Base-by-base conservation (phyloP, 2,797 vertebrate species). In the Pseudomugil tenellus region DNA sequence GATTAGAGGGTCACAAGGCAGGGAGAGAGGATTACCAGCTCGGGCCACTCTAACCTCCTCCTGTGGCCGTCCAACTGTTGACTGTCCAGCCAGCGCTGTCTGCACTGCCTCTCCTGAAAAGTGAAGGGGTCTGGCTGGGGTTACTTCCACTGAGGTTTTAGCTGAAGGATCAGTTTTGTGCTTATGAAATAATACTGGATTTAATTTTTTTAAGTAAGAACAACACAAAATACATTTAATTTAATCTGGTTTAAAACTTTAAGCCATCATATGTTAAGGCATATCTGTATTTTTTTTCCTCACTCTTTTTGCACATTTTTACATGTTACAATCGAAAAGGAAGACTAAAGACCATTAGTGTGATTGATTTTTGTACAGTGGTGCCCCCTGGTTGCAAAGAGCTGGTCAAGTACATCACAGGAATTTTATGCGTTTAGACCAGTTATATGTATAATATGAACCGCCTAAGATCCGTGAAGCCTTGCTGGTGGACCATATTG, bases 1-100 rank as follows among this genome's bases (percentile, higher is more conserved):
- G 95, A 96, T 96, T 96, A 96, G 89, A 91, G 87, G 86, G 92
- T 94, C 95, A 95, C 90, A 93, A 93, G 94, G 92, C 91, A 94
- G 83, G 84, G 89, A 93, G 91, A 93, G 86, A 84, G 89, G 95
- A 95, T 96, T 96, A 92, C 9, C 90, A 84, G 89, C 86, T 87
- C 80, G 71, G 73, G 76, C 64, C 71, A 52, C 53, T 52, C 70
- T 25, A 37, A 77, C 72, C 80, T 76, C 74, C 63, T 82, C 70
- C 63, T 62, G 59, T 76, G 54, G 62, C 79, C 46, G 49, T 67
- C 72, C 63, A 56, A 13, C 51, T 25, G 5, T 23, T 10, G 26
- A 62, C 63, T 58, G 43, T 46, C 43, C 43, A 65, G 74, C 56
- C 61, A 56, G 72, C 32, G 10, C 61, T 52, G 78, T 72, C 80